Evolutionary conservation across 1,140 invertebrate species (phyloP).

Genomic region (Augochlora pura): DNA sequence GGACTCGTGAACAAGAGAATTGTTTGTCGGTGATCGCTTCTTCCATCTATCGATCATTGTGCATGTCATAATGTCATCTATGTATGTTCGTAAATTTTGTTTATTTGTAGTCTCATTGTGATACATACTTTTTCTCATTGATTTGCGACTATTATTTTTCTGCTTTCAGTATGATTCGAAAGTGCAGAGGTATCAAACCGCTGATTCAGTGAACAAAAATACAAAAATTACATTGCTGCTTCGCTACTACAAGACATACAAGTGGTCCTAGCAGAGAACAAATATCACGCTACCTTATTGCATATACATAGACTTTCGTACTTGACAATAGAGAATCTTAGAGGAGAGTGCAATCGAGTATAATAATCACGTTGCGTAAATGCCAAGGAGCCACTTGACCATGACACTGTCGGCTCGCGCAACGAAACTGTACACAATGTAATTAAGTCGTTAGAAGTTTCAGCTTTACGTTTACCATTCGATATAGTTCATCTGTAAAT

Average conservation of each 20-base stretch:
- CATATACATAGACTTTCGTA: constrained; percentile 8
- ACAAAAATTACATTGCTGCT: constrained; percentile 61
- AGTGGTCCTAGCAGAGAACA: constrained; percentile 57
- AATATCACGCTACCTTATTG: constrained; percentile 29
- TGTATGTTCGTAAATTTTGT: constrained; percentile 63
- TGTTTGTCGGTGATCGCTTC: constrained; percentile 62
- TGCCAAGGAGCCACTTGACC: neutral
- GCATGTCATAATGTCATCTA: constrained; percentile 65
- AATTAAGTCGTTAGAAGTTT: constrained; percentile 36
- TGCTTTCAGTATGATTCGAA: constrained; percentile 68
- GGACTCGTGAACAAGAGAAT: constrained; percentile 57
- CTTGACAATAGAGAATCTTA: constrained; percentile 44
- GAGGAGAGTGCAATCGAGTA: constrained; percentile 5
- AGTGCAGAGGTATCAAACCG: constrained; percentile 58
- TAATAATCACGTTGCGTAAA: constrained; percentile 12
- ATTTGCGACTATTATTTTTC: constrained; percentile 65
- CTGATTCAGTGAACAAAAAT: constrained; percentile 56
- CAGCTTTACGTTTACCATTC: neutral
- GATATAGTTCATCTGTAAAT: constrained; percentile 1
- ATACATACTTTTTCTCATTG: constrained; percentile 58
- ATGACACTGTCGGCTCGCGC: neutral
- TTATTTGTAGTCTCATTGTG: constrained; percentile 64
- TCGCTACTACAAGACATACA: constrained; percentile 63
- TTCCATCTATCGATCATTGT: constrained; percentile 56
- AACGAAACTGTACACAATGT: neutral